Conservation (phyloP, 2,797 vertebrate genomes). For the Amniataba percoides region DNA sequence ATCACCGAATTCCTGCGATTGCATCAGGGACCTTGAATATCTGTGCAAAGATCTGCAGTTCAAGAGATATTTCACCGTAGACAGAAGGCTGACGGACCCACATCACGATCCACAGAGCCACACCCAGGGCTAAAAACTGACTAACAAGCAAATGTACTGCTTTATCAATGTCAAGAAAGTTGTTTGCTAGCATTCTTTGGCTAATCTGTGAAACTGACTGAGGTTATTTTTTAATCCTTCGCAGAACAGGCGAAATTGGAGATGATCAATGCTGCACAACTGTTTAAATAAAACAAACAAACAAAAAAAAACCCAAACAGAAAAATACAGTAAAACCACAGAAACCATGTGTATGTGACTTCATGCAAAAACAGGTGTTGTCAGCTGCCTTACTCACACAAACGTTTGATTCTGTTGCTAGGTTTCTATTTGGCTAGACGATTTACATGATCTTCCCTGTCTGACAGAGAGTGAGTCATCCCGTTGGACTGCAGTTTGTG, state of each 20-base stretch:
- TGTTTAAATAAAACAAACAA: conserved; percentile 15
- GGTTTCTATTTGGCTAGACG: conserved; percentile 58
- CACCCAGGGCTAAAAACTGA: neutral
- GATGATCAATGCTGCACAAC: conserved; percentile 13
- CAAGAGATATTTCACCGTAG: no score
- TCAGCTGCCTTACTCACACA: conserved; percentile 3
- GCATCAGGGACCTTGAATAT: no score
- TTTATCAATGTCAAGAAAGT: neutral
- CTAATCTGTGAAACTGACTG: neutral
- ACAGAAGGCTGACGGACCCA: no score
- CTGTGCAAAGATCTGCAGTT: no score
- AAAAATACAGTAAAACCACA: neutral
- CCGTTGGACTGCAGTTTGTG: conserved; percentile 23
- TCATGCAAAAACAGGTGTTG: conserved; percentile 56
- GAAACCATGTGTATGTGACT: conserved; percentile 34
- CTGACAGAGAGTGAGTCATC: conserved; percentile 69
- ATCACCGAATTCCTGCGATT: neutral
- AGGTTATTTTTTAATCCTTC: neutral
- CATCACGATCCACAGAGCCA: no score
- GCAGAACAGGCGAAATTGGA: neutral
- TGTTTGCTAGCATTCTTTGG: neutral
- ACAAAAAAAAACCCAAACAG: conserved; percentile 3
- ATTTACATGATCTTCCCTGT: conserved; percentile 36
- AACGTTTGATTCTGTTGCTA: conserved; percentile 43
- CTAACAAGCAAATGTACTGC: neutral